A percentile compares a stretch with the other conserved stretches of the same genome.
phyloP scores from a whole-genome alignment of 2,888 invertebrate species.

The Tachina lurida region DNA sequence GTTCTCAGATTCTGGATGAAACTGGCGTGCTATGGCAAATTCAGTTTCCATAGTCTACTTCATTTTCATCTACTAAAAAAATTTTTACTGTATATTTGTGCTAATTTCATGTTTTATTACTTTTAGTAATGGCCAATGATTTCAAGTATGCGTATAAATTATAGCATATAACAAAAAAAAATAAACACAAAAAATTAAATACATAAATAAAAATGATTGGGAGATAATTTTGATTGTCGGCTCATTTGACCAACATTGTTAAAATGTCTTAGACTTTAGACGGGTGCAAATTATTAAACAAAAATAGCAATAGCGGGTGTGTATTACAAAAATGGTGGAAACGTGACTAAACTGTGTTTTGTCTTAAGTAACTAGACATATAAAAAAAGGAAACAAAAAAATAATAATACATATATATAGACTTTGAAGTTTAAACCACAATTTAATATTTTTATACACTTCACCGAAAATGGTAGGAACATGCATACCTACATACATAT shows the following conservation, averaged over 20 bases:
- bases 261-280: slow-evolving; percentile 24
- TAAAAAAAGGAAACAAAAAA: slow-evolving; percentile 28
- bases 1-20: no score
- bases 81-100: no score
- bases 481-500: no score
- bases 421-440: slow-evolving; percentile 57
- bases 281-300: slow-evolving; percentile 76
- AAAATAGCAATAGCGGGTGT: slow-evolving; percentile 74
- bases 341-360: slow-evolving; percentile 79
- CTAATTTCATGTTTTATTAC: background rate
- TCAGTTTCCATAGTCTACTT: no score
- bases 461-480: no score
- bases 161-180: background rate
- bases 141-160: slow-evolving; percentile 7
- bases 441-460: background rate
- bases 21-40: no score
- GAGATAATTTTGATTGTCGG: slow-evolving; percentile 63
- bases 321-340: slow-evolving; percentile 82
- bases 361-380: slow-evolving; percentile 11
- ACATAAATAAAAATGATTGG: slow-evolving; percentile 29
- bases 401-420: no score
- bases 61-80: no score
- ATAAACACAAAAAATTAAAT: background rate
- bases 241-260: slow-evolving; percentile 44
- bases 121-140: background rate